Evolutionary conservation across 1,140 invertebrate species (phyloP).

Genomic region (Sycophila sp.): DNA sequence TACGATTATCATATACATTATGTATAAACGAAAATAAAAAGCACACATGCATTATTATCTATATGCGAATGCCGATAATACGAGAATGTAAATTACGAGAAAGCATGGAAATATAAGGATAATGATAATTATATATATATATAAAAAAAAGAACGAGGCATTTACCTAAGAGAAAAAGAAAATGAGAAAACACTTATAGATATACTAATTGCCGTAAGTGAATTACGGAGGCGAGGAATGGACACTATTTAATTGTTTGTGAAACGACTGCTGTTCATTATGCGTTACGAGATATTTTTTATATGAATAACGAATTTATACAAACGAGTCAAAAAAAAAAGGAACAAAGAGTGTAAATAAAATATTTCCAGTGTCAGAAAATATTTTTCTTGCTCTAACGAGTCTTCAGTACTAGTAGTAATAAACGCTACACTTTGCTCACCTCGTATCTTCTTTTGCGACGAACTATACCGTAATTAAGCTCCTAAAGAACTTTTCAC

Average conservation of each 20-base stretch:
- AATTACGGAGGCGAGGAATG: neutral
- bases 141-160: conserved; percentile 15
- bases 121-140: too few species aligned
- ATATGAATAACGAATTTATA: conserved; percentile 20
- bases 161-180: conserved; percentile 18
- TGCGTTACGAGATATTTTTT: conserved; percentile 27
- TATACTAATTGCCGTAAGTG: conserved; percentile 32
- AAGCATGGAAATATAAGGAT: too few species aligned
- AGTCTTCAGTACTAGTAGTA: too few species aligned
- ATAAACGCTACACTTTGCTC: neutral
- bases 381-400: neutral
- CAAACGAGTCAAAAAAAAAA: too few species aligned
- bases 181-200: too few species aligned
- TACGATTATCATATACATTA: conserved; percentile 47
- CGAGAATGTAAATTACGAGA: neutral
- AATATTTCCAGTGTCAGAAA: conserved; percentile 32
- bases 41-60: conserved; percentile 37
- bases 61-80: conserved; percentile 15
- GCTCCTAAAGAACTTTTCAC: too few species aligned
- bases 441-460: neutral
- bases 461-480: neutral
- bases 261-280: conserved; percentile 5
- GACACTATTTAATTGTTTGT: conserved; percentile 18
- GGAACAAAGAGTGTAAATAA: conserved; percentile 20
- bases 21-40: conserved; percentile 33